Conservation (phyloP, 53 echinoderm and acorn worm species). For the Zoroaster sp. region DNA sequence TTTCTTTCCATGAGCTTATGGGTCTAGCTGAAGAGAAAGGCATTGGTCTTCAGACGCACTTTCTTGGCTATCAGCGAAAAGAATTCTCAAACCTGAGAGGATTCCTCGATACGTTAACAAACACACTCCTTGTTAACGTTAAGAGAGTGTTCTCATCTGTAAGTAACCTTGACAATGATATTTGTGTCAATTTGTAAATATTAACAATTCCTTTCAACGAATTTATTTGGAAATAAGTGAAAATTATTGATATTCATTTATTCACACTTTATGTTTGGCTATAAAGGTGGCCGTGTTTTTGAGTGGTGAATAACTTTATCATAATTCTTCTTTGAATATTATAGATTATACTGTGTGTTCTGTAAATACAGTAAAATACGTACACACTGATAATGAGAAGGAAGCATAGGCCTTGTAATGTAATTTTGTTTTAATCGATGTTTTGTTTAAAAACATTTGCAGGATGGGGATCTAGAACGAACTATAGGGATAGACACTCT, state of each 20-base stretch:
- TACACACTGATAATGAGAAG: background rate
- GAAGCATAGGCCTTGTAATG: background rate
- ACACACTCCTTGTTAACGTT: conserved; percentile 87
- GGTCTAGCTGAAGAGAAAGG: conserved; percentile 83
- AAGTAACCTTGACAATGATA: background rate
- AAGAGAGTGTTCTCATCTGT: conserved; percentile 85
- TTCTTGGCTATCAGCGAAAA: conserved; percentile 72
- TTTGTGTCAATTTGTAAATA: background rate
- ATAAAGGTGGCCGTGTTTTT: too few species aligned
- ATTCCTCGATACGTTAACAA: conserved; percentile 72
- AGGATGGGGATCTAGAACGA: conserved; percentile 78
- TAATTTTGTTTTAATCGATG: too few species aligned
- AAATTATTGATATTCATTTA: too few species aligned
- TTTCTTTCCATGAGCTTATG: conserved; percentile 83
- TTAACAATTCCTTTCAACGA: too few species aligned
- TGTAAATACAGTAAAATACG: too few species aligned
- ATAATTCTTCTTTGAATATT: too few species aligned
- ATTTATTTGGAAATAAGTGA: too few species aligned
- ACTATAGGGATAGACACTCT: conserved; percentile 83
- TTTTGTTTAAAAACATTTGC: too few species aligned
- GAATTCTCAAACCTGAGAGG: conserved; percentile 50
- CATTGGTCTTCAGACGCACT: conserved; percentile 65
- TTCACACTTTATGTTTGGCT: too few species aligned
- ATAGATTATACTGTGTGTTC: too few species aligned
- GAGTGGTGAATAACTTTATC: too few species aligned